Percentiles rank a stretch among this genome's conserved stretches.
phyloP scores from a whole-genome alignment of 2,113 vertebrate species.

The Calidris pugnax region DNA sequence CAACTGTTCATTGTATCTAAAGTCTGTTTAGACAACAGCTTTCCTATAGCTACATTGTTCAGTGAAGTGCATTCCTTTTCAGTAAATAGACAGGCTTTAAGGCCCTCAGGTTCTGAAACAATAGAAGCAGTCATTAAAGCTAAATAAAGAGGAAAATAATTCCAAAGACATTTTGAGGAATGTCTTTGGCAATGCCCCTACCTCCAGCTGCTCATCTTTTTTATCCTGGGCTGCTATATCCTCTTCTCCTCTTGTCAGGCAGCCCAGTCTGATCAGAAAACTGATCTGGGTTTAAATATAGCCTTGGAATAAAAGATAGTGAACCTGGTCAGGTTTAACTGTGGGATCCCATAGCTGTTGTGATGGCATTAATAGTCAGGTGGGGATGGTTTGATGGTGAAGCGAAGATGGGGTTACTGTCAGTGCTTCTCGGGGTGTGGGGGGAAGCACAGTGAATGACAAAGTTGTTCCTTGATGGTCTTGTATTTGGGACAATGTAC shows the following conservation, averaged over 20 bases:
- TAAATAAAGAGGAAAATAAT: not conserved
- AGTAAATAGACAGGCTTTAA: not conserved
- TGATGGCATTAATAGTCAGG: not conserved
- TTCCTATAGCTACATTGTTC: not conserved
- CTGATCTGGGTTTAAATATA: constrained; percentile 10
- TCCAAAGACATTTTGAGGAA: not conserved
- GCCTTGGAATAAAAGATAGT: not conserved
- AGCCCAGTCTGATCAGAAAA: not conserved
- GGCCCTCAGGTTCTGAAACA: constrained; percentile 1
- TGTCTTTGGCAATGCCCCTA: not conserved
- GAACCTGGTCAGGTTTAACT: not conserved
- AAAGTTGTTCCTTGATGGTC: not conserved
- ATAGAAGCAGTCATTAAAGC: not conserved
- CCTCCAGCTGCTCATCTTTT: not conserved
- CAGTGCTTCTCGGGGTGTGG: too few species aligned
- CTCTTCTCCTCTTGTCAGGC: not conserved
- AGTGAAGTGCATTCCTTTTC: not conserved
- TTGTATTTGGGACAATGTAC: not conserved
- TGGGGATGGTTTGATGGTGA: not conserved
- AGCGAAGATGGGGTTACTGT: not conserved
- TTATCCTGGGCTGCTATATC: not conserved
- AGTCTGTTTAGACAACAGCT: not conserved
- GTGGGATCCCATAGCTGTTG: not conserved
- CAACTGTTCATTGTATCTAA: not conserved
- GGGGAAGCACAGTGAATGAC: not conserved